A percentile compares a stretch with the other conserved stretches of the same genome.
Conservation (phyloP, 1,140 invertebrate genomes). For the Hestina assimilis region DNA sequence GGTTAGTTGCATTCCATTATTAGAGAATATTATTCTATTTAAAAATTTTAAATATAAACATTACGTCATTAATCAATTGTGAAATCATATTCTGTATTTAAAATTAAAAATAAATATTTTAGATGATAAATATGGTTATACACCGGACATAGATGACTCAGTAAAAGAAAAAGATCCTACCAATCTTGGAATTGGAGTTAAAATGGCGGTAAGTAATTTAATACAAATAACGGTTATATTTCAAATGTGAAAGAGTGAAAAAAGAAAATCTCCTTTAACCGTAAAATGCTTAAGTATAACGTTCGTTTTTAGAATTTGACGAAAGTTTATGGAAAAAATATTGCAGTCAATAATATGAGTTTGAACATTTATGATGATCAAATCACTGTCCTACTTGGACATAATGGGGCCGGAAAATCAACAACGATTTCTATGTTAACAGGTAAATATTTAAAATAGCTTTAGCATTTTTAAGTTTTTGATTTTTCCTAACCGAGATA, state of each 20-base stretch:
- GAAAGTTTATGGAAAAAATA: constrained; percentile 72
- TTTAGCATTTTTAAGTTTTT: not conserved
- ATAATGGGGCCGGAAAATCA: constrained; percentile 81
- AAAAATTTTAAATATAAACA: constrained; percentile 4
- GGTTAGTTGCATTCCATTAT: constrained; percentile 34
- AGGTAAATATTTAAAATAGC: constrained; percentile 62
- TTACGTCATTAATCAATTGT: too few species aligned
- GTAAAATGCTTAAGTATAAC: too few species aligned
- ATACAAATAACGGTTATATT: not conserved
- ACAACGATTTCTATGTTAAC: constrained; percentile 85
- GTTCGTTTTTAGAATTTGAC: constrained; percentile 61
- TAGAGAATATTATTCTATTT: not conserved
- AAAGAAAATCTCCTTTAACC: too few species aligned
- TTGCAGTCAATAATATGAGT: constrained; percentile 84
- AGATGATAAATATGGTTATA: constrained; percentile 24
- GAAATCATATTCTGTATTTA: too few species aligned
- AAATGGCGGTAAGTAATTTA: constrained; percentile 46
- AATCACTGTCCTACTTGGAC: constrained; percentile 87
- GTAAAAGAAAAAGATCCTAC: constrained; percentile 54
- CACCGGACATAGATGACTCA: constrained; percentile 18
- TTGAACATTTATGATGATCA: constrained; percentile 85
- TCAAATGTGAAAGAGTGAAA: too few species aligned
- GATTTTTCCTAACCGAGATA: constrained; percentile 4
- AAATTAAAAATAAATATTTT: constrained; percentile 16
- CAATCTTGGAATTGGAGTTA: constrained; percentile 45